Evolutionary conservation across 2,113 vertebrate genomes (phyloP), one percentile per base, ranked within the genome.

Genomic region (Ochotona curzoniae): DNA sequence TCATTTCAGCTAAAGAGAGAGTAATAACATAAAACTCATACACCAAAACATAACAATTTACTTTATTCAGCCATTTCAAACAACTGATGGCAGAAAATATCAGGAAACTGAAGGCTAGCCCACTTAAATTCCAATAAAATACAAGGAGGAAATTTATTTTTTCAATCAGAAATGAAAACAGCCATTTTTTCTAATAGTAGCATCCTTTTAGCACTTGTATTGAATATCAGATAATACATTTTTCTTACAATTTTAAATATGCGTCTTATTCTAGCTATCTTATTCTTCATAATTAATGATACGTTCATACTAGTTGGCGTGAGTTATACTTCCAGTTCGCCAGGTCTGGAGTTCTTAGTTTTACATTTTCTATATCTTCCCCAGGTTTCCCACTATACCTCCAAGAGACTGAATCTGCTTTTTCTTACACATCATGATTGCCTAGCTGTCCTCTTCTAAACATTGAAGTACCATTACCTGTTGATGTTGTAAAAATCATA

Each of bases 1-100:
- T 95, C 92, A 78, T 95, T 97, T 96, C 95, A 95, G 21, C 89
- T 97, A 95, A 89, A 97, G 96, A 85, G 64, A 96, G 12, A 49
- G 81, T 7, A 88, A 83, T 78, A 95, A 87, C 78, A 87, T 93
- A 94, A 96, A 93, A 67, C 85, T 94, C 44, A 95, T 76, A 95
- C 57, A 91, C 66, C 35, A 94, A 93, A 97, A 96, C 95, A 95
- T 93, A 91, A 25, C 66, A 63, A 87, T 96, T 97, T 96, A 80
- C 85, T 83, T 95, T 57, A 78, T 32, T 96, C 81, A n/a, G 69
- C 74, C 96, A 85, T 94, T 96, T 75, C 94, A 91, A 96, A 85
- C 69, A 94, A 94, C 64, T 35, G 78, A 95, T 85, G 87, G 73
- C 73, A 87, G 60, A 51, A 94, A 93, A 89, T 91, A 89, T 85